These are phyloP conservation scores for Agrotis clavis DNA, from an alignment of 2,888 invertebrate genomes.

Conservation along the genomic window DNA sequence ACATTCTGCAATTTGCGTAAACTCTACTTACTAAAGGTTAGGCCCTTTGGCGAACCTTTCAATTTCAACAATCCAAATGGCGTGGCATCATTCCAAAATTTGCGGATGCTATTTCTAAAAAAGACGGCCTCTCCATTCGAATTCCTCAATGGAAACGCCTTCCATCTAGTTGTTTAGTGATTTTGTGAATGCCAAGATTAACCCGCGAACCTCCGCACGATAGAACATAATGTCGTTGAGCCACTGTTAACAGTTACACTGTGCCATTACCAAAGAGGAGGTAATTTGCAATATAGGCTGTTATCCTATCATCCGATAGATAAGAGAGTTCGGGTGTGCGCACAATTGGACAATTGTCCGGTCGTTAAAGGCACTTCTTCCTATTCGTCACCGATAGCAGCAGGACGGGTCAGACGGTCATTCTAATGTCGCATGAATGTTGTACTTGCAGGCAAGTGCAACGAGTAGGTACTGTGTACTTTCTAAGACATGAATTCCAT, in stretches of 20 bases:
- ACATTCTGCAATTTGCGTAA: no score
- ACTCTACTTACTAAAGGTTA: no score
- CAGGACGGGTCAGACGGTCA: slow-evolving; percentile 67
- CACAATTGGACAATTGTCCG: slow-evolving; percentile 84
- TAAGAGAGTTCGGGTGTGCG: slow-evolving; percentile 79
- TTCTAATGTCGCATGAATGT: slow-evolving; percentile 39
- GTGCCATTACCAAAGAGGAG: slow-evolving; percentile 57
- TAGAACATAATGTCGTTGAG: not conserved
- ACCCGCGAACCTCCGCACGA: not conserved
- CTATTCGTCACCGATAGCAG: slow-evolving; percentile 75
- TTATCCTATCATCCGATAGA: slow-evolving; percentile 83
- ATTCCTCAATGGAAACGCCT: no score
- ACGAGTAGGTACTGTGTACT: slow-evolving; percentile 10
- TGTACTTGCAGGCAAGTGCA: slow-evolving; percentile 45
- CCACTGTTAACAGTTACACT: slow-evolving; percentile 4
- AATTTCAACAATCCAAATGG: no score
- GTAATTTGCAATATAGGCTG: slow-evolving; percentile 81
- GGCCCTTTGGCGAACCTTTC: no score
- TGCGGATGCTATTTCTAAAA: no score
- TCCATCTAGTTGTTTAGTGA: no score
- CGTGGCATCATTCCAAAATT: no score
- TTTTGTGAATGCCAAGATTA: no score
- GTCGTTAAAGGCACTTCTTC: slow-evolving; percentile 75
- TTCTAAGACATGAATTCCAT: slow-evolving; percentile 10
- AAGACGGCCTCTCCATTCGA: no score